Evolutionary conservation across 2,888 invertebrate species (phyloP).

Genomic region (Lymantria dispar): DNA sequence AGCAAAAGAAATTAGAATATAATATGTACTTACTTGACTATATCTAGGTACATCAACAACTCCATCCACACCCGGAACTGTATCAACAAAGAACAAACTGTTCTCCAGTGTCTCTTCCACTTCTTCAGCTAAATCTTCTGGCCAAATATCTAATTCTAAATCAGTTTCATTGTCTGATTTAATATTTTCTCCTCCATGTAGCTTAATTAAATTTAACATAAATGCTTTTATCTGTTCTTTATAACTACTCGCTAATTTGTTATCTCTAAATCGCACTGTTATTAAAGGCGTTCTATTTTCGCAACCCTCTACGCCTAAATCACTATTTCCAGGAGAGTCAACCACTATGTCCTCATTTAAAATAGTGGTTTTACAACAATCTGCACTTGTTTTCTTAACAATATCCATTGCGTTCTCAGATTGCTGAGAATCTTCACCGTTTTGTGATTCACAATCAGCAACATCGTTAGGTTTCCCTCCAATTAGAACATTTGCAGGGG

Average conservation of each 20-base stretch:
- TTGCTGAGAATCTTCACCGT: constrained; percentile 15
- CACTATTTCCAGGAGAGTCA: constrained; percentile 63
- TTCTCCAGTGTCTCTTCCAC: constrained; percentile 32
- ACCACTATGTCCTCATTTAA: constrained; percentile 60
- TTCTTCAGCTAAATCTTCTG: constrained; percentile 55
- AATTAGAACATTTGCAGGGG: constrained; percentile 42
- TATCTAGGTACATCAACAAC: constrained; percentile 57
- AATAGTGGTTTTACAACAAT: constrained; percentile 46
- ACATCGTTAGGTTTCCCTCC: constrained; percentile 64
- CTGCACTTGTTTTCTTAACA: constrained; percentile 30
- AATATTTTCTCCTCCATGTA: constrained; percentile 44
- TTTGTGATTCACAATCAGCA: constrained; percentile 27
- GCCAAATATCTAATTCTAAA: constrained; percentile 67
- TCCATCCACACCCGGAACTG: constrained; percentile 50
- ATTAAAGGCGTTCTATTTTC: constrained; percentile 68
- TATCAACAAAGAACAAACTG: constrained; percentile 69
- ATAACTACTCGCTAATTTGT: constrained; percentile 64
- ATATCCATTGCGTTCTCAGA: constrained; percentile 29
- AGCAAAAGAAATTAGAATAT: too few relatives aligned
- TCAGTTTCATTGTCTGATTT: constrained; percentile 57
- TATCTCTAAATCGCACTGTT: constrained; percentile 70
- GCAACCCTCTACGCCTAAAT: constrained; percentile 60
- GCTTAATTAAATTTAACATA: constrained; percentile 65
- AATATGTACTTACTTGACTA: constrained; percentile 48
- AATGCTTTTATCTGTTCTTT: constrained; percentile 72